Evolutionary conservation across 1,140 invertebrate species (phyloP), one percentile per base, ranked within the genome.

Genomic region (Batillaria attramentaria): DNA sequence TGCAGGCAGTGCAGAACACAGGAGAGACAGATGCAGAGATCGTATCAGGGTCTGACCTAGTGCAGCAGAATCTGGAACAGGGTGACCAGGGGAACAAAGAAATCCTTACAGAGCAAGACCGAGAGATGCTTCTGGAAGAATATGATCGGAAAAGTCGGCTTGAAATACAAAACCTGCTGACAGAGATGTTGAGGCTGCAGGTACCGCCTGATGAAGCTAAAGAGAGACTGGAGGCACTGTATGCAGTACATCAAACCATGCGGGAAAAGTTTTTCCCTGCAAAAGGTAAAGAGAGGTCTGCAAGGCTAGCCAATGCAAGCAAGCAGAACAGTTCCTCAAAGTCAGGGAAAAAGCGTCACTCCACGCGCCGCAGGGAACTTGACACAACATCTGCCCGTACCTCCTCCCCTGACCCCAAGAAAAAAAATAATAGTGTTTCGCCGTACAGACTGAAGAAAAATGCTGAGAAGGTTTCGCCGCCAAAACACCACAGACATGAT

Each of bases 81-180:
- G n/a, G n/a, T 1, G n/a, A 62, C n/a, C 1, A 24, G 33, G 10
- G 8, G 33, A 31, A 62, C 33, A 1, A 10, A 8, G 6, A 31
- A n/a, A 62, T 28, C 33, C 10, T 62, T 24, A 28, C 57, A 10
- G 57, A 62, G 24, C 0, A 24, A 62, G 57, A 62, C 1, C n/a
- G 46, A 46, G 72, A 74, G 33, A 39, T 24, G 3, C 72, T 50
- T 43, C 41, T 54, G 31, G 46, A 46, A 20, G 43, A 54, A 50
- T 74, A 37, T 39, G 72, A 74, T n/a, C 46, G 39, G 33, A 42
- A 31, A 2, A 57, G 72, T 31, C 46, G 43, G 20, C 10, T 57
- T 24, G 72, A 74, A 39, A 74, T 74, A 24, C 72, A 74, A n/a
- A 74, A 60, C 24, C 24, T 74, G 46, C 54, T 74, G 28, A 31